Evolutionary conservation across 2,888 invertebrate species (phyloP).

Genomic region (Netelia melanura): DNA sequence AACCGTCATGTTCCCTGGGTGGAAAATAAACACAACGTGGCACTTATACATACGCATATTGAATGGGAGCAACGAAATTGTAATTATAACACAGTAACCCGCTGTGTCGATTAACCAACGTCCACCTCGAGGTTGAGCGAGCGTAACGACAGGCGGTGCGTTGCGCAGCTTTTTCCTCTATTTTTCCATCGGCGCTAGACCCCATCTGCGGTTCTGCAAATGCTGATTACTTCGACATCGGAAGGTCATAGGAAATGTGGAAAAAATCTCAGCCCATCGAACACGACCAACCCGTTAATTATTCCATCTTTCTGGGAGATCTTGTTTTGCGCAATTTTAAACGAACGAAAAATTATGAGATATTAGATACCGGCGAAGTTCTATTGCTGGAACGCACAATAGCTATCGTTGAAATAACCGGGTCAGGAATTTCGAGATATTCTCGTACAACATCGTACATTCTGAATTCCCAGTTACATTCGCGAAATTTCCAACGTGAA

Average conservation of each 20-base stretch:
- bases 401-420: background rate
- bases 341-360: constrained; percentile 39
- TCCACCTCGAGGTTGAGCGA: constrained; percentile 44
- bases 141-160: constrained; percentile 52
- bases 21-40: constrained; percentile 1
- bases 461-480: too few species aligned
- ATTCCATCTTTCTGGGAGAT: constrained; percentile 55
- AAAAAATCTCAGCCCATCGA: constrained; percentile 55
- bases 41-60: background rate
- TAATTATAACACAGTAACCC: constrained; percentile 53
- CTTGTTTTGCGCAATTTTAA: constrained; percentile 52
- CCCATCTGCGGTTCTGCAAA: constrained; percentile 40
- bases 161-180: constrained; percentile 60
- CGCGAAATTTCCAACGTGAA: too few species aligned
- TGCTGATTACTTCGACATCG: constrained; percentile 20
- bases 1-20: constrained; percentile 15
- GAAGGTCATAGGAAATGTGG: constrained; percentile 63
- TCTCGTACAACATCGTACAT: background rate
- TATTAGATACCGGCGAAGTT: constrained; percentile 23
- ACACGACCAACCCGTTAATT: constrained; percentile 54
- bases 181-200: constrained; percentile 19
- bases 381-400: background rate
- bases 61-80: constrained; percentile 46
- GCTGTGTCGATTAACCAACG: constrained; percentile 62
- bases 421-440: background rate